Evolutionary conservation across 2,888 invertebrate genomes (phyloP).

Genomic region (Drosophila diplacantha): DNA sequence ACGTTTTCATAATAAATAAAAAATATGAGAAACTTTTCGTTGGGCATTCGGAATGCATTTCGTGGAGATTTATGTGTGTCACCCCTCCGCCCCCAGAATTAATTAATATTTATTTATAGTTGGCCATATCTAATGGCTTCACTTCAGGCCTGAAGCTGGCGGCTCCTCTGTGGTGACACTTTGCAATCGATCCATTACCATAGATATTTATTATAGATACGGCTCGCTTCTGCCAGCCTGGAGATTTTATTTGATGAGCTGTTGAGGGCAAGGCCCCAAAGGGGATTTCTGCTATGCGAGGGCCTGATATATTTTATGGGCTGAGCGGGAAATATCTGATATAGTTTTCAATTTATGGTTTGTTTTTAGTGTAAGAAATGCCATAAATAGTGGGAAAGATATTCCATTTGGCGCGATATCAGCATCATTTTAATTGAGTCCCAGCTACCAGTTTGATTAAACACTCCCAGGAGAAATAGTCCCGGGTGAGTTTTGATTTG

Average conservation of each 20-base stretch:
- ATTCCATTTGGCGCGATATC: background rate
- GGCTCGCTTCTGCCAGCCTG: background rate
- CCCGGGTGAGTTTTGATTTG: background rate
- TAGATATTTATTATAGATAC: constrained; percentile 49
- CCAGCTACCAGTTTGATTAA: background rate
- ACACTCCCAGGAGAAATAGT: background rate
- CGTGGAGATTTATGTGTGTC: constrained; percentile 48
- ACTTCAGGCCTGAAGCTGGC: constrained; percentile 7
- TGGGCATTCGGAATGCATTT: constrained; percentile 38
- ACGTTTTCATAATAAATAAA: constrained; percentile 16
- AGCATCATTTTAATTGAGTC: background rate
- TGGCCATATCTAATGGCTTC: constrained; percentile 20
- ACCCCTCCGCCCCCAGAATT: constrained; percentile 31
- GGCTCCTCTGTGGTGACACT: constrained; percentile 28
- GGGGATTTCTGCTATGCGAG: constrained; percentile 54
- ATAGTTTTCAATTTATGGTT: constrained; percentile 51
- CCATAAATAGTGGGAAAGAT: constrained; percentile 22
- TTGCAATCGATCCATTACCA: constrained; percentile 33
- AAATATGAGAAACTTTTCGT: constrained; percentile 17
- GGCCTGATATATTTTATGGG: constrained; percentile 56
- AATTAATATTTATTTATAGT: constrained; percentile 66
- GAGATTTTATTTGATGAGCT: constrained; percentile 51
- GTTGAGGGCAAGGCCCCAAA: constrained; percentile 31
- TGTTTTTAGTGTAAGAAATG: constrained; percentile 26
- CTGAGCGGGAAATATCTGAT: constrained; percentile 31